Base-by-base conservation (phyloP, 2,797 vertebrate species). In the Betta splendens region DNA sequence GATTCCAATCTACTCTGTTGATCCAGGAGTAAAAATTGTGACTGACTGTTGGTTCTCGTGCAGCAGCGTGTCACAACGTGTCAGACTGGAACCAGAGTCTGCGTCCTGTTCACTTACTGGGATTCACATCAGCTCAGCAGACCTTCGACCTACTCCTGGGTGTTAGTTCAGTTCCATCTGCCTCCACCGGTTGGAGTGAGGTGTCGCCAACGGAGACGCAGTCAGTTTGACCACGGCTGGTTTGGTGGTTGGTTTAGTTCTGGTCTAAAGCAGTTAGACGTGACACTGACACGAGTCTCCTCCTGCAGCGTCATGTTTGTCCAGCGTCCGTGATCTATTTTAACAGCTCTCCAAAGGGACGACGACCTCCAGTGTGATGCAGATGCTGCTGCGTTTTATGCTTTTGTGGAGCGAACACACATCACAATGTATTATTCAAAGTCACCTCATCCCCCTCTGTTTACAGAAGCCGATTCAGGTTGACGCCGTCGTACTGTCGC, bases 291-390 rank as follows among this genome's bases (percentile, higher is more conserved):
- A n/a, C n/a, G n/a, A n/a, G 53, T 69, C 55, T 69, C 39, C 16
- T 31, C 23, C n/a, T n/a, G n/a, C n/a, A n/a, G n/a, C n/a, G n/a
- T n/a, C n/a, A n/a, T n/a, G n/a, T n/a, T n/a, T n/a, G n/a, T n/a
- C n/a, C n/a, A n/a, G n/a, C n/a, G n/a, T n/a, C n/a, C 32, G 46
- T 80, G 71, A 83, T 77, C 83, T 77, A 79, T 81, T 72, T 74
- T 25, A 33, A 57, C 7, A 36, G 21, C 67, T 63, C 49, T 61
- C 37, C 17, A 23, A 21, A 32, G 22, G 7, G n/a, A n/a, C n/a
- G n/a, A n/a, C n/a, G 77, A 70, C 59, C 42, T 18, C 6, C 12
- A 9, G 7, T n/a, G 26, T 58, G 39, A 16, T 44, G 18, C 45
- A 51, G 17, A 37, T 64, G 40, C 56, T 52, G 32, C 68, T 52